Base-by-base conservation (phyloP, 1,140 invertebrate species). In the Drosophila pectinifera region DNA sequence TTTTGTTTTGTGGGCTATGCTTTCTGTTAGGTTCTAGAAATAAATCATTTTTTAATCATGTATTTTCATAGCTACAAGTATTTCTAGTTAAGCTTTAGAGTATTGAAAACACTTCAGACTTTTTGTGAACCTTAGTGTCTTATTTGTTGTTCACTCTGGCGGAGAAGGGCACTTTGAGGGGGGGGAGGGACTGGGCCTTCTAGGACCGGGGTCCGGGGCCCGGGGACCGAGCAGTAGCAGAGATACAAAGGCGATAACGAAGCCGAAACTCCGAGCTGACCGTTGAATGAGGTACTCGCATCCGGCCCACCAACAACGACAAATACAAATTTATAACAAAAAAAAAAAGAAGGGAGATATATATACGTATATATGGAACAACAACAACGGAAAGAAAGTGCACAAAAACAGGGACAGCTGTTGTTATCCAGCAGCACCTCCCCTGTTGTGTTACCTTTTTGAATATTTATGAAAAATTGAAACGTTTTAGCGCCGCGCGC, bases 381-480 rank as follows among this genome's bases (percentile, higher is more conserved):
- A 10, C 16, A 43, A 18, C 10, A 55, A 67, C 7, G 28, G 10
- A 10, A 18, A 34, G 59, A 38, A 36, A 48, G 53, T 28, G 39
- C 18, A 45, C 31, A 51, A 73, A 61, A 78, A 58, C 49, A 62
- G 56, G 77, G 73, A 80, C 83, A 72, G 82, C 74, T 86, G 78
- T 63, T 81, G 80, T 83, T 79, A 70, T 38, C 59, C 70, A 34
- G 48, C 65, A n/a, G 6, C 49, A 36, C 36, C 48, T 55, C 58
- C 58, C 46, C 41, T 59, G 54, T 58, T 80, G 72, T 67, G 73
- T 76, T 90, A 89, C 84, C 84, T 90, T 89, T 89, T 89, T 89
- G 84, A 89, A 89, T 89, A 89, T 89, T 89, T 89, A 89, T 89
- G 84, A 89, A 89, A 89, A 89, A 89, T 84, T 90, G 85, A 89